Evolutionary conservation across 2,113 vertebrate species (phyloP).

Genomic region (Brachypteracias leptosomus): DNA sequence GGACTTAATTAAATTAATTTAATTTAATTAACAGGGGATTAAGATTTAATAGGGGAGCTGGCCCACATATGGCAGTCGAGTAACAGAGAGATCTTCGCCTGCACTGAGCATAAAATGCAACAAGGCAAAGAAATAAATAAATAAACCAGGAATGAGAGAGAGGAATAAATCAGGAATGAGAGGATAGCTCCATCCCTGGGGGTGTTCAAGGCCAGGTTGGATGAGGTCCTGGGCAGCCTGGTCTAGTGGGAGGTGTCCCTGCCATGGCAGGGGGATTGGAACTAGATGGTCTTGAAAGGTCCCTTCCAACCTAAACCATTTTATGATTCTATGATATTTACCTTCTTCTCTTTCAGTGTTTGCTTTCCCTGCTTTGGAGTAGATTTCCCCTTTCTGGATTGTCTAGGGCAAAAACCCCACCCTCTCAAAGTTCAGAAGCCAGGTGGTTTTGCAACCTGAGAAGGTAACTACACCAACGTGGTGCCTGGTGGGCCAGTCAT

Average conservation of each 20-base stretch:
- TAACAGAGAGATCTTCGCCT: background rate
- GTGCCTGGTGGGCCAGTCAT: background rate
- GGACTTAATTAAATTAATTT: background rate
- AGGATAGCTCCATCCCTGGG: too few species aligned
- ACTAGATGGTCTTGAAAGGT: too few species aligned
- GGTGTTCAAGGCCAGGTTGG: too few species aligned
- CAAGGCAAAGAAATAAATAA: background rate
- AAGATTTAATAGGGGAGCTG: background rate
- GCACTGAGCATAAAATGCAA: background rate
- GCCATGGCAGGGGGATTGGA: too few species aligned
- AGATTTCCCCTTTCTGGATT: background rate
- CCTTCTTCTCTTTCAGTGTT: background rate
- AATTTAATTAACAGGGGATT: background rate
- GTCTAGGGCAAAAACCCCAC: background rate
- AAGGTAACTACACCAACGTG: background rate
- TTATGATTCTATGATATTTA: too few species aligned
- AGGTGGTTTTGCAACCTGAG: background rate
- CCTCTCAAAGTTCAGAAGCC: background rate
- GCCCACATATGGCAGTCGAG: accelerated
- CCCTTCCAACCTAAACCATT: too few species aligned
- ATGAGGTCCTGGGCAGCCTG: too few species aligned
- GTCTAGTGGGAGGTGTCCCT: too few species aligned
- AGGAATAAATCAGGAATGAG: background rate
- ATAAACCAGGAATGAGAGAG: background rate
- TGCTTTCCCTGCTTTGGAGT: background rate